phyloP scores from a whole-genome alignment of 2,888 invertebrate genomes.

The Diarsia mendica region DNA sequence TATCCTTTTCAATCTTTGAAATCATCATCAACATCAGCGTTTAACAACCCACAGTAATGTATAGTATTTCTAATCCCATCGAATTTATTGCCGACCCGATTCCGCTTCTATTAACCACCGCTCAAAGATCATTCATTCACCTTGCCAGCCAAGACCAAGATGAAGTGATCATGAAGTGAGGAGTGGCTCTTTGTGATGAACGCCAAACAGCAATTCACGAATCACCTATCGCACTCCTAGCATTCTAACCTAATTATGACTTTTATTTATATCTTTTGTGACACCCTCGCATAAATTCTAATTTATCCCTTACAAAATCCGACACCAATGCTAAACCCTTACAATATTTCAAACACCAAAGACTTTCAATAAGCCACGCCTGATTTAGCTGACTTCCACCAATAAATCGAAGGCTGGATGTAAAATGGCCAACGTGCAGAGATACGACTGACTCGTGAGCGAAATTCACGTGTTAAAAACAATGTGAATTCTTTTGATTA shows the following conservation, averaged over 20 bases:
- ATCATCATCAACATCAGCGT: background rate
- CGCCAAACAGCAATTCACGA: background rate
- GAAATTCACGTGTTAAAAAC: constrained; percentile 69
- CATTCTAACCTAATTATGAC: background rate
- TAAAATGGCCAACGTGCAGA: constrained; percentile 60
- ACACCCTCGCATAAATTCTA: background rate
- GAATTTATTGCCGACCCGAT: background rate
- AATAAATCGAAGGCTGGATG: constrained; percentile 69
- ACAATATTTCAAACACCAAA: constrained; percentile 28
- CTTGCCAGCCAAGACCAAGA: background rate
- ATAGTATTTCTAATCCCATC: background rate
- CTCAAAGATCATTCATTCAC: background rate
- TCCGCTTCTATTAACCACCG: too few relatives aligned
- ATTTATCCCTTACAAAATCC: background rate
- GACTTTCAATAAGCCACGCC: constrained; percentile 42
- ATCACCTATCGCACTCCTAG: background rate
- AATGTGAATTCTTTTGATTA: constrained; percentile 74
- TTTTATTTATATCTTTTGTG: background rate
- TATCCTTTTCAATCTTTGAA: background rate
- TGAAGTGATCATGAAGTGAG: background rate
- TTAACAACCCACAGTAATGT: background rate
- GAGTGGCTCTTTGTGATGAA: background rate
- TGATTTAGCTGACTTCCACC: constrained; percentile 62
- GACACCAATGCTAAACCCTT: background rate
- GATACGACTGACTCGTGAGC: constrained; percentile 66